These are phyloP conservation scores for Folsomia manolachei DNA, from an alignment of 2,888 invertebrate species.

Conservation along the genomic window DNA sequence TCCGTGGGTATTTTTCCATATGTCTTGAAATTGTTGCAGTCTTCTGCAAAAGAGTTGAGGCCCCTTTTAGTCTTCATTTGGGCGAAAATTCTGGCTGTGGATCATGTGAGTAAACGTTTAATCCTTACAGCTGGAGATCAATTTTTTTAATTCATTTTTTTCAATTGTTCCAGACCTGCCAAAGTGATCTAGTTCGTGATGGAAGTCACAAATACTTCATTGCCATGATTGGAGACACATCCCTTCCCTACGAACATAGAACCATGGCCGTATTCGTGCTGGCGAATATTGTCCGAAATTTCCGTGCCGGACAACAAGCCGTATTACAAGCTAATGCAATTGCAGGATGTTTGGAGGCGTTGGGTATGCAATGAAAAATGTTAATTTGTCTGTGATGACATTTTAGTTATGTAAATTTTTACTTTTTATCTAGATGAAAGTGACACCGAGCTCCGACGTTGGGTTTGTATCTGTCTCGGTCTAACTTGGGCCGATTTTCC, in stretches of 20 bases:
- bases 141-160: no score
- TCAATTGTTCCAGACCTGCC: conserved; percentile 71
- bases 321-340: conserved; percentile 85
- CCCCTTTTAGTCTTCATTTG: conserved; percentile 95
- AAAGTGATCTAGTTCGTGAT: conserved; percentile 90
- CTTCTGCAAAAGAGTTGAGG: conserved; percentile 85
- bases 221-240: conserved; percentile 80
- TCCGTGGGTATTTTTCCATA: conserved; percentile 99
- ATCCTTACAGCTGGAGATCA: no score
- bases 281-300: conserved; percentile 87
- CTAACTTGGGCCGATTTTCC: conserved; percentile 86
- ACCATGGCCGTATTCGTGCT: conserved; percentile 93
- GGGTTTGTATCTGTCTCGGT: conserved; percentile 90
- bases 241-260: conserved; percentile 80
- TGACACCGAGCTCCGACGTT: conserved; percentile 63
- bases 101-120: conserved; percentile 79
- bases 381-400: neutral
- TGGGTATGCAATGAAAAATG: conserved; percentile 13
- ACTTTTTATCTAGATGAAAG: conserved; percentile 37
- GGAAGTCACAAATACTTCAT: conserved; percentile 93
- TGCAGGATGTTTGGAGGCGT: conserved; percentile 77
- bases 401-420: neutral
- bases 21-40: conserved; percentile 92
- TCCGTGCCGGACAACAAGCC: conserved; percentile 83
- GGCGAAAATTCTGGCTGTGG: conserved; percentile 97